A percentile compares a stretch with the other conserved stretches of the same genome.
phyloP scores from a whole-genome alignment of 2,113 vertebrate genomes.

The Brachypodius melanocephalos region DNA sequence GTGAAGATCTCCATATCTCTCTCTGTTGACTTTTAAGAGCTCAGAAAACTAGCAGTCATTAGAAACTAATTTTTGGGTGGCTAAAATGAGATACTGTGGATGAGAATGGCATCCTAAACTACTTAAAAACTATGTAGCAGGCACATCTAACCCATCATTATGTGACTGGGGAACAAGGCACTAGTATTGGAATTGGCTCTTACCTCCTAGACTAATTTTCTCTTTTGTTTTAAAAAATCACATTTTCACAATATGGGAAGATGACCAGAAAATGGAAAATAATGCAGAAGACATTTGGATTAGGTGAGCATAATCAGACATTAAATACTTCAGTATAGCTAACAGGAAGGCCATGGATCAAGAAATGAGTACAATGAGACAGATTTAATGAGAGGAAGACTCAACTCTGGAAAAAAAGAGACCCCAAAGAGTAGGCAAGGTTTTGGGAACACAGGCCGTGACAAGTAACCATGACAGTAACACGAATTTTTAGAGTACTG shows the following conservation, averaged over 20 bases:
- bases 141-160: neutral
- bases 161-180: neutral
- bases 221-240: neutral
- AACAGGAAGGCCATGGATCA: neutral
- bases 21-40: neutral
- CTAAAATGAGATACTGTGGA: neutral
- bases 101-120: neutral
- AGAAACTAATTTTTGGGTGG: neutral
- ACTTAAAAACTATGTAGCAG: neutral
- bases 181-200: neutral
- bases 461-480: neutral
- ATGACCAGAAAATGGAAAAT: neutral
- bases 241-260: neutral
- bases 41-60: neutral
- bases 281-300: neutral
- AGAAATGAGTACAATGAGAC: neutral
- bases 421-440: neutral
- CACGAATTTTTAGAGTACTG: neutral
- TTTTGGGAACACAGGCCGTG: neutral
- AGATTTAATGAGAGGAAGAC: neutral
- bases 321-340: neutral
- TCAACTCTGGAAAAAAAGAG: neutral
- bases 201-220: neutral
- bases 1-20: neutral
- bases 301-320: neutral